Evolutionary conservation across 1,140 invertebrate genomes (phyloP).

Genomic region (Bombus huntii): DNA sequence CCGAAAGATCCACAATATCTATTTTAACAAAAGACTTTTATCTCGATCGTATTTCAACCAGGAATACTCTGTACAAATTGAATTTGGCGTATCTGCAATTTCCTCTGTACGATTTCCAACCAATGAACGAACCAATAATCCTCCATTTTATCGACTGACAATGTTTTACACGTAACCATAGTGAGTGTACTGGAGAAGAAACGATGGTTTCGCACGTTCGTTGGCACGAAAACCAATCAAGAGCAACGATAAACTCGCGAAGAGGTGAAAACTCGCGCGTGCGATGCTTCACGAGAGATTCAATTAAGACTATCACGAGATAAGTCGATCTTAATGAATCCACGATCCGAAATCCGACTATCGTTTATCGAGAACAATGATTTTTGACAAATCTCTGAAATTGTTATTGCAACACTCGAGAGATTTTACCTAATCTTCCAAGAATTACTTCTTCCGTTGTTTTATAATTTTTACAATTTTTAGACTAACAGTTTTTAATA

Average conservation of each 20-base stretch:
- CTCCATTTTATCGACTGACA: background rate
- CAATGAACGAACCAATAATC: background rate
- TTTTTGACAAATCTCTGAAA: background rate
- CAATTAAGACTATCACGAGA: slow-evolving; percentile 49
- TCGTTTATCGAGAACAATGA: background rate
- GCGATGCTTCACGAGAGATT: slow-evolving; percentile 39
- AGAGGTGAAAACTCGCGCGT: slow-evolving; percentile 34
- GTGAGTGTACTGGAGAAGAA: background rate
- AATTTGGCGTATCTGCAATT: background rate
- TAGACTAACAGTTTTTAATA: too few relatives aligned
- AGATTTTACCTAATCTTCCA: background rate
- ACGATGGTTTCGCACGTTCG: slow-evolving; percentile 10
- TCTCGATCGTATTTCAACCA: slow-evolving; percentile 3
- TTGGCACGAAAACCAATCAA: slow-evolving; percentile 2
- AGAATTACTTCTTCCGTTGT: background rate
- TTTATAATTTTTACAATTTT: background rate
- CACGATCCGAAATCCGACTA: background rate
- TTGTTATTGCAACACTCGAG: background rate
- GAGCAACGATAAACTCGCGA: slow-evolving; percentile 1
- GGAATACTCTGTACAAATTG: background rate
- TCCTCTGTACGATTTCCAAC: background rate
- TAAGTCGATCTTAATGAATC: slow-evolving; percentile 46
- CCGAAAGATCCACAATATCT: background rate
- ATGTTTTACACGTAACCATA: background rate
- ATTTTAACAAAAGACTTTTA: background rate